Percentiles rank a stretch among this genome's conserved stretches.
Conservation (phyloP, 2,113 vertebrate genomes). For the Dolichotis patagonum region DNA sequence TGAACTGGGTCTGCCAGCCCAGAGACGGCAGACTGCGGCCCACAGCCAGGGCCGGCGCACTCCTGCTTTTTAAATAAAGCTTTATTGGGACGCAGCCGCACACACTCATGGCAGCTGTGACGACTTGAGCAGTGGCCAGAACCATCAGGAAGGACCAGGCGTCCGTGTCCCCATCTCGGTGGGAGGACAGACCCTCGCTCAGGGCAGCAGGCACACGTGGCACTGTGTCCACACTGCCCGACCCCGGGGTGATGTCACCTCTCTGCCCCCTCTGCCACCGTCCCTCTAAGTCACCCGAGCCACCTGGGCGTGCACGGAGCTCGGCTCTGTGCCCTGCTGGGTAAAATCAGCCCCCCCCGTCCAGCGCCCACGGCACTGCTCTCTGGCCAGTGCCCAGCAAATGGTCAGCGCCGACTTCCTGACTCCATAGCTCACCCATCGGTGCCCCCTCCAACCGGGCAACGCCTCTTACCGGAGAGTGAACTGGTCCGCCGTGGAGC, state of each 20-base stretch:
- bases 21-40: background rate
- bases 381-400: background rate
- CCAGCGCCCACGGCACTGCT: too few relatives aligned
- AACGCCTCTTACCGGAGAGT: conserved; percentile 89
- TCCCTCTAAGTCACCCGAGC: rapidly evolving
- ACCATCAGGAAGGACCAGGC: background rate
- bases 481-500: conserved; percentile 91
- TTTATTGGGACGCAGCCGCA: background rate
- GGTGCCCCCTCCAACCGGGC: rapidly evolving
- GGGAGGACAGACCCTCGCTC: background rate
- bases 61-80: background rate
- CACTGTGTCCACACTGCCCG: background rate
- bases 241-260: rapidly evolving
- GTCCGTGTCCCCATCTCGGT: background rate
- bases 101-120: background rate
- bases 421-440: rapidly evolving
- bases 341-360: background rate
- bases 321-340: background rate
- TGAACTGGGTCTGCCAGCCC: background rate
- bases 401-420: background rate
- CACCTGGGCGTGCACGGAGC: background rate
- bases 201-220: background rate
- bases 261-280: background rate
- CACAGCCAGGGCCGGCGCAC: background rate
- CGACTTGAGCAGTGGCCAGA: background rate